These are phyloP conservation scores for Cyclophora punctaria DNA, from an alignment of 2,888 invertebrate species.

Conservation along the genomic window DNA sequence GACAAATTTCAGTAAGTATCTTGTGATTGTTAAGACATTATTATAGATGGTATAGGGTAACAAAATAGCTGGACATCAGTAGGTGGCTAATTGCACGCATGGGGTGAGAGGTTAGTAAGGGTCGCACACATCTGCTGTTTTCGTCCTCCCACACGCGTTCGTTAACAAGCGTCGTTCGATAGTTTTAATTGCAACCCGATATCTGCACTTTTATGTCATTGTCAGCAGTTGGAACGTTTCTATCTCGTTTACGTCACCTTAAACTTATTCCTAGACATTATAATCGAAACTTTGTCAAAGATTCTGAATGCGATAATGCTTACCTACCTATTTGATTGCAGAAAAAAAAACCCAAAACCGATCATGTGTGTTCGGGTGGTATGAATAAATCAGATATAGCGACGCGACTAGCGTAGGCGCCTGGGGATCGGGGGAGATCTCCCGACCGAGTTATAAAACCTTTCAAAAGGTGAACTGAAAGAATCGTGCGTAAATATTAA, in stretches of 20 bases:
- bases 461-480: conserved; percentile 65
- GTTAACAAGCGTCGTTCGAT: conserved; percentile 56
- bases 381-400: conserved; percentile 71
- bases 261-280: no score
- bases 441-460: conserved; percentile 62
- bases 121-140: conserved; percentile 67
- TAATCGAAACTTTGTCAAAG: no score
- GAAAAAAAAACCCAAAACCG: conserved; percentile 59
- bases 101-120: conserved; percentile 56
- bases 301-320: conserved; percentile 28
- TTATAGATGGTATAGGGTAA: conserved; percentile 13
- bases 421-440: conserved; percentile 48
- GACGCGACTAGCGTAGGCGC: conserved; percentile 56
- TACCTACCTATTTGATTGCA: conserved; percentile 32
- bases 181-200: conserved; percentile 72
- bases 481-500: conserved; percentile 68
- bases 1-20: conserved; percentile 14
- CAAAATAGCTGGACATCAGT: conserved; percentile 33
- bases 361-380: conserved; percentile 68
- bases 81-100: conserved; percentile 49
- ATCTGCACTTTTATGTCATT: conserved; percentile 46
- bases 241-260: conserved; percentile 10
- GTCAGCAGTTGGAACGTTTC: conserved; percentile 22
- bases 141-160: conserved; percentile 56
- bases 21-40: conserved; percentile 19